Evolutionary conservation across 2,888 invertebrate species (phyloP).

Genomic region (Plebejus melissa): DNA sequence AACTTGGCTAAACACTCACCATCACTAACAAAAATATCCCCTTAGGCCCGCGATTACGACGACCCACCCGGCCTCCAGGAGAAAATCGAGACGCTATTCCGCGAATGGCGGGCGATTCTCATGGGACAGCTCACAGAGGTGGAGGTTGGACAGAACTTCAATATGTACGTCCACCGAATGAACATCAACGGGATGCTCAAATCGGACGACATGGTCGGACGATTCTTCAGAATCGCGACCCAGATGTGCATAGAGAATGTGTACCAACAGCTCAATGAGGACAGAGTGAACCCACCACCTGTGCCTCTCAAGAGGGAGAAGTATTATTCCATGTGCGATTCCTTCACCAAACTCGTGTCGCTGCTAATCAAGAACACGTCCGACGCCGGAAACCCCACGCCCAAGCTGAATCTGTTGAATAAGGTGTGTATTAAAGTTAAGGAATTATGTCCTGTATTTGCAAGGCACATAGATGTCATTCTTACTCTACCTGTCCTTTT

Average conservation of each 20-base stretch:
- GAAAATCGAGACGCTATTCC: constrained; percentile 94
- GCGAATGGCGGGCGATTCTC: constrained; percentile 97
- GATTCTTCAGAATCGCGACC: constrained; percentile 97
- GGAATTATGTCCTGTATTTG: too few relatives aligned
- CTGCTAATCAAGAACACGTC: constrained; percentile 96
- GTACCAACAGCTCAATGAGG: constrained; percentile 89
- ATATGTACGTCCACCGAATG: constrained; percentile 97
- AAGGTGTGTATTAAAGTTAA: constrained; percentile 79
- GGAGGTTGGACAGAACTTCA: constrained; percentile 94
- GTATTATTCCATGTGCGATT: constrained; percentile 97
- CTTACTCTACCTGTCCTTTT: too few relatives aligned
- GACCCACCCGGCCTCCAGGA: constrained; percentile 97
- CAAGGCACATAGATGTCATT: too few relatives aligned
- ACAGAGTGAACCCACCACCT: constrained; percentile 80
- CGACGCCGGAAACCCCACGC: constrained; percentile 93
- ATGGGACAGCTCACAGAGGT: constrained; percentile 89
- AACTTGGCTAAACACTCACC: too few relatives aligned
- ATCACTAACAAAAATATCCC: background rate
- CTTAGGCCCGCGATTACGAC: constrained; percentile 84
- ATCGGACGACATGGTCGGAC: constrained; percentile 97
- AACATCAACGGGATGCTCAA: constrained; percentile 93
- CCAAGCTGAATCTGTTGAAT: constrained; percentile 97
- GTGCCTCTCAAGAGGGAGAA: constrained; percentile 86
- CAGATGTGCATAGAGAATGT: constrained; percentile 98
- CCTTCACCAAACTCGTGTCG: constrained; percentile 95